Evolutionary conservation across 2,888 invertebrate species (phyloP).

Genomic region (Diarsia mendica): DNA sequence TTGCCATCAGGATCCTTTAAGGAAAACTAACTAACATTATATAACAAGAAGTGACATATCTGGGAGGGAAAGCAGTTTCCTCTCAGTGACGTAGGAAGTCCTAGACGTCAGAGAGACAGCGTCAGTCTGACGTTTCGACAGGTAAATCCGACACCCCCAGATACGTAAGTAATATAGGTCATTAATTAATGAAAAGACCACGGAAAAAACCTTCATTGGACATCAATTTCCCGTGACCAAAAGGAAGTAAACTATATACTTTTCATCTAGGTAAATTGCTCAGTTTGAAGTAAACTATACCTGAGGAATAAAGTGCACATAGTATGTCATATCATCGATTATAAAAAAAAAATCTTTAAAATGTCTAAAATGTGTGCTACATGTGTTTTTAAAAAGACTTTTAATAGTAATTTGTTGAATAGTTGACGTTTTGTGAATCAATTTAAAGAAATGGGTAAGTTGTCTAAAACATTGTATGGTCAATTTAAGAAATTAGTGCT

Average conservation of each 20-base stretch:
- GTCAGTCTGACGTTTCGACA: conserved; percentile 2
- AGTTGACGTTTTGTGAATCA: conserved; percentile 32
- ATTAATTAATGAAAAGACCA: neutral
- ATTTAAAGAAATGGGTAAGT: conserved; percentile 40
- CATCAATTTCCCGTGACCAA: neutral
- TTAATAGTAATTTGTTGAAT: conserved; percentile 10
- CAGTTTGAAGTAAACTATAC: conserved; percentile 9
- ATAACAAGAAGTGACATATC: neutral
- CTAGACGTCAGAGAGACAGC: neutral
- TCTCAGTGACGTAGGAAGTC: conserved; percentile 1
- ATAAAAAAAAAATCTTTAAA: too few species aligned
- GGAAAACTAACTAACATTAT: neutral
- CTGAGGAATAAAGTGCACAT: neutral
- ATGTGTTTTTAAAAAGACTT: neutral
- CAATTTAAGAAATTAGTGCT: neutral
- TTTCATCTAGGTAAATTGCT: conserved; percentile 2
- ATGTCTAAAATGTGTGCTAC: neutral
- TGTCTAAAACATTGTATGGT: neutral
- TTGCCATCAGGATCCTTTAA: too few species aligned
- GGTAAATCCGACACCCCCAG: conserved; percentile 8
- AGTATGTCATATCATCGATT: neutral
- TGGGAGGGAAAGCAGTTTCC: neutral
- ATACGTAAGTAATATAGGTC: neutral
- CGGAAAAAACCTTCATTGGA: conserved; percentile 33
- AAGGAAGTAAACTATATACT: conserved; percentile 12